phyloP scores from a whole-genome alignment of 2,113 vertebrate species.

The Clinocottus analis region DNA sequence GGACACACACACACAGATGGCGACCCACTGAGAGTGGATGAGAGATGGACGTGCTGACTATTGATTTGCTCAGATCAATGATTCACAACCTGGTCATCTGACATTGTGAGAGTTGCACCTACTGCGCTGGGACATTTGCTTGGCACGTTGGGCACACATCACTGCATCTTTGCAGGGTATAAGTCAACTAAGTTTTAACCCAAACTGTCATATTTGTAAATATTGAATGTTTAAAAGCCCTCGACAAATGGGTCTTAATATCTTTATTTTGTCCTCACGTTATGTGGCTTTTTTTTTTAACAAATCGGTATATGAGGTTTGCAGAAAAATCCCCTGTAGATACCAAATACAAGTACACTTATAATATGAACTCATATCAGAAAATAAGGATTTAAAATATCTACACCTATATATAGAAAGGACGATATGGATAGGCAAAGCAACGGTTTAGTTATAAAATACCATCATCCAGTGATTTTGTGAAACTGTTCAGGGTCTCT shows the following conservation, averaged over 20 bases:
- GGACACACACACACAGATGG: conserved; percentile 77
- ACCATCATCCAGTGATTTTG: not conserved
- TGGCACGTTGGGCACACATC: conserved; percentile 49
- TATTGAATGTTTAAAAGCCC: conserved; percentile 32
- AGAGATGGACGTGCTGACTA: conserved; percentile 73
- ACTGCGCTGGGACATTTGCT: conserved; percentile 61
- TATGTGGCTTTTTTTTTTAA: not conserved
- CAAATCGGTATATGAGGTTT: not conserved
- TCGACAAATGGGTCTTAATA: not conserved
- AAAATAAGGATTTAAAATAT: not conserved
- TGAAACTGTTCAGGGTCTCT: no score
- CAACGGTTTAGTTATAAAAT: not conserved
- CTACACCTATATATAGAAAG: not conserved
- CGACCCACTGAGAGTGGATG: conserved; percentile 60
- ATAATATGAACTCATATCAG: not conserved
- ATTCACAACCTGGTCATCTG: conserved; percentile 78
- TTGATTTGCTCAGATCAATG: conserved; percentile 82
- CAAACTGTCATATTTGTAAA: conserved; percentile 19
- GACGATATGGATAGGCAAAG: no score
- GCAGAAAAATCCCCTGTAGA: not conserved
- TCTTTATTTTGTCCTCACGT: conserved; percentile 15
- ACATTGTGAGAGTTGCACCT: conserved; percentile 60
- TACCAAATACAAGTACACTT: not conserved
- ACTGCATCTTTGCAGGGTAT: conserved; percentile 19
- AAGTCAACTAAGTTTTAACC: conserved; percentile 34